Evolutionary conservation across 2,113 vertebrate genomes (phyloP), one percentile per base, ranked within the genome.

Genomic region (Hypanus sabinus): DNA sequence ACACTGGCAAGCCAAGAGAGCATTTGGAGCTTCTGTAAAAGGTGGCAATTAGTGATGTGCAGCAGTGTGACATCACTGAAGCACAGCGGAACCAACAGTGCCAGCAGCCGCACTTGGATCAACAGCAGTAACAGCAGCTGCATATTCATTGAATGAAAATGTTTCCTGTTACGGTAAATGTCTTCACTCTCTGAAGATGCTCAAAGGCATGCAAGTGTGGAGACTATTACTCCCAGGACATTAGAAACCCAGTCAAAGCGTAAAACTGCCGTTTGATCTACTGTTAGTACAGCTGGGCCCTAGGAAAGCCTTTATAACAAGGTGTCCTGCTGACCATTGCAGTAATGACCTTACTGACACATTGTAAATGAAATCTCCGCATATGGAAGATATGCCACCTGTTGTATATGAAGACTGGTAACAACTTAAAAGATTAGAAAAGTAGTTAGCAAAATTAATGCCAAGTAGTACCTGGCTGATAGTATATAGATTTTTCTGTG

Each of bases 101-200:
- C 62, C n/a, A 92, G 90, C 65, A 70, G 36, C 22, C 73, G 91
- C 68, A 22, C 70, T 75, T 93, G 91, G 91, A 93, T 93, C 90
- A 93, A 93, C 33, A 73, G 90, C 90, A 71, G 22, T 73, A 73
- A 93, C 68, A 93, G 91, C 91, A 93, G 91, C 91, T 93, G 91
- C 91, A 93, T 93, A 93, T 93, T 93, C 91, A 93, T 93, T 73
- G 91, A 93, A 73, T 93, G 91, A 75, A 75, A 93, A 93, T 93
- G 91, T 93, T 93, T 93, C 91, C 91, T 93, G 91, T 93, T 93
- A 93, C 36, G 91, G 91, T 93, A 93, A 93, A 93, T 93, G 70
- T 93, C 91, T 93, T 93, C 91, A 93, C 91, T 93, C 90, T 93
- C 91, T 93, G 91, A 93, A 93, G 91, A 93, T 93, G 91, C 91